Evolutionary conservation across 2,113 vertebrate genomes (phyloP).

Genomic region (Xiphorhynchus elegans): DNA sequence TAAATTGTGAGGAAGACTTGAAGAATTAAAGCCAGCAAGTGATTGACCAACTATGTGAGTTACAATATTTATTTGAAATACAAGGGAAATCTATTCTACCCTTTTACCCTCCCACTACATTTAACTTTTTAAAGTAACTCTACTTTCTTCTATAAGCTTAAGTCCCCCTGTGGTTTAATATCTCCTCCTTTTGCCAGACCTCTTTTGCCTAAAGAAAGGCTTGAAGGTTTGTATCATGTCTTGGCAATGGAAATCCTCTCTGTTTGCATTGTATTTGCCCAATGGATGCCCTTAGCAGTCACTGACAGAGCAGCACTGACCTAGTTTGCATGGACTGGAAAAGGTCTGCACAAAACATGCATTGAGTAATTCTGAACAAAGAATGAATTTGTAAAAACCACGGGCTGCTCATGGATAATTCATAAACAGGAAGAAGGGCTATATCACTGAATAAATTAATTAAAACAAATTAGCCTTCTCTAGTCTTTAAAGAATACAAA

Average conservation of each 20-base stretch:
- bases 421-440: conserved; percentile 47
- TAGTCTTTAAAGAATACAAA: conserved; percentile 42
- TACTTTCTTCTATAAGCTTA: neutral
- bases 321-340: conserved; percentile 30
- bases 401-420: conserved; percentile 44
- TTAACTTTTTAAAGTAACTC: neutral
- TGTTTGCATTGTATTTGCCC: neutral
- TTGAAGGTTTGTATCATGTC: neutral
- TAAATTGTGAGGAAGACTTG: neutral
- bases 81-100: neutral
- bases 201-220: neutral
- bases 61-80: neutral
- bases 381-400: conserved; percentile 50
- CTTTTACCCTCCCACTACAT: neutral
- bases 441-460: conserved; percentile 55
- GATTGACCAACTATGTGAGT: neutral
- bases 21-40: neutral
- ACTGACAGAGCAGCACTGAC: conserved; percentile 17
- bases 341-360: conserved; percentile 42
- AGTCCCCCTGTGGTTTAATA: neutral
- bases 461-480: conserved; percentile 51
- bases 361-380: conserved; percentile 53
- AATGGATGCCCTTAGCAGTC: neutral
- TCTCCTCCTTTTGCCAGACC: neutral
- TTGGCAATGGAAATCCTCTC: neutral